Evolutionary conservation across 1,140 invertebrate genomes (phyloP).

Genomic region (Leucophenga varia): DNA sequence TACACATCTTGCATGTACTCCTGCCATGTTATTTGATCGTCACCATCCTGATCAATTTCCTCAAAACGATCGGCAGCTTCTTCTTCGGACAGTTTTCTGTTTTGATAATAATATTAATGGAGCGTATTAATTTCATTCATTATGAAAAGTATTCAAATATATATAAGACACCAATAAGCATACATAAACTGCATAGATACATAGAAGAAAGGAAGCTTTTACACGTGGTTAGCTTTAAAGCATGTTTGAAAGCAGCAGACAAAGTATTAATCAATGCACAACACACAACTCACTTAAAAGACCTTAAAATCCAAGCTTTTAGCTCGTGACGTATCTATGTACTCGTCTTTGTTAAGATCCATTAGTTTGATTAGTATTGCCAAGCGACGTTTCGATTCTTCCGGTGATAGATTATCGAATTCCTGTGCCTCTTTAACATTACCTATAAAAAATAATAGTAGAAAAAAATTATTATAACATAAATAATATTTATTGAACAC

Average conservation of each 20-base stretch:
- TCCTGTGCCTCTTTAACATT: conserved; percentile 91
- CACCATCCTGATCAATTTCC: conserved; percentile 82
- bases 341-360: conserved; percentile 75
- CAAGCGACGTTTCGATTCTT: conserved; percentile 84
- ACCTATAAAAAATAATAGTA: too few relatives aligned
- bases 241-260: neutral
- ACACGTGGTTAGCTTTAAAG: conserved; percentile 15
- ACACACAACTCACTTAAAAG: conserved; percentile 75
- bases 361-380: conserved; percentile 81
- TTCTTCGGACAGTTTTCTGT: conserved; percentile 81
- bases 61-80: conserved; percentile 84
- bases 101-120: too few relatives aligned
- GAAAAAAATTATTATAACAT: too few relatives aligned
- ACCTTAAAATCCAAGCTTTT: conserved; percentile 89
- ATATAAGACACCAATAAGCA: too few relatives aligned
- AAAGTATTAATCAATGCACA: conserved; percentile 37
- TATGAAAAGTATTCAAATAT: too few relatives aligned
- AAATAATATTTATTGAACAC: too few relatives aligned
- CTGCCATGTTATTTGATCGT: conserved; percentile 81
- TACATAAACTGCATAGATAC: too few relatives aligned
- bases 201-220: too few relatives aligned
- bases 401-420: conserved; percentile 82
- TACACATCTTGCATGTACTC: conserved; percentile 86
- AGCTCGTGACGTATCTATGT: conserved; percentile 82
- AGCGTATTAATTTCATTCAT: too few relatives aligned